phyloP scores from a whole-genome alignment of 2,113 vertebrate species.

The Casuarius casuarius region DNA sequence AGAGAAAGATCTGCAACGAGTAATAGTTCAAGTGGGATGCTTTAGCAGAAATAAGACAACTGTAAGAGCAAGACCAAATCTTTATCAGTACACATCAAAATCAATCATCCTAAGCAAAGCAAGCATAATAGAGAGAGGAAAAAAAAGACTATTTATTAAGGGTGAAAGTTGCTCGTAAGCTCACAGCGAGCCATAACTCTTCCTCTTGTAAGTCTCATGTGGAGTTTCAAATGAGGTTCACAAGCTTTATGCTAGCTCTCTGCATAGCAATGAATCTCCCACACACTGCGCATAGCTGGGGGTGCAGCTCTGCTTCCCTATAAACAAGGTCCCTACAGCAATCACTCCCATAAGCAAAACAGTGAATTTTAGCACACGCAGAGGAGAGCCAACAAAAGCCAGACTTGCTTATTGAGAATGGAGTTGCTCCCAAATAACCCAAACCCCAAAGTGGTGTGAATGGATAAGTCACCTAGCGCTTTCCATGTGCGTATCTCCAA shows the following conservation, averaged over 20 bases:
- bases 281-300: background rate
- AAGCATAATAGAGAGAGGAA: background rate
- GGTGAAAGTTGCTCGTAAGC: background rate
- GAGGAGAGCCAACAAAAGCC: background rate
- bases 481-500: background rate
- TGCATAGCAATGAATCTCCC: background rate
- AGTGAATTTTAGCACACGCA: rapidly evolving
- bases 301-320: background rate
- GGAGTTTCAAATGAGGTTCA: background rate
- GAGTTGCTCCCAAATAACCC: background rate
- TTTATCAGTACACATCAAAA: background rate
- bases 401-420: background rate
- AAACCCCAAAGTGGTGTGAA: background rate
- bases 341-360: rapidly evolving
- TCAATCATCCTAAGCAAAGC: background rate
- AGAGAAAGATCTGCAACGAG: background rate
- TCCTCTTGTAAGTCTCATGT: background rate
- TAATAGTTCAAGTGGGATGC: background rate
- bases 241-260: background rate
- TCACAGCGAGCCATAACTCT: background rate
- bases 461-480: background rate
- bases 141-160: background rate
- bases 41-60: background rate
- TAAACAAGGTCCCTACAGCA: background rate
- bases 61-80: background rate